phyloP scores from a whole-genome alignment of 53 echinoderm and acorn worm species.

The Astropecten irregularis region DNA sequence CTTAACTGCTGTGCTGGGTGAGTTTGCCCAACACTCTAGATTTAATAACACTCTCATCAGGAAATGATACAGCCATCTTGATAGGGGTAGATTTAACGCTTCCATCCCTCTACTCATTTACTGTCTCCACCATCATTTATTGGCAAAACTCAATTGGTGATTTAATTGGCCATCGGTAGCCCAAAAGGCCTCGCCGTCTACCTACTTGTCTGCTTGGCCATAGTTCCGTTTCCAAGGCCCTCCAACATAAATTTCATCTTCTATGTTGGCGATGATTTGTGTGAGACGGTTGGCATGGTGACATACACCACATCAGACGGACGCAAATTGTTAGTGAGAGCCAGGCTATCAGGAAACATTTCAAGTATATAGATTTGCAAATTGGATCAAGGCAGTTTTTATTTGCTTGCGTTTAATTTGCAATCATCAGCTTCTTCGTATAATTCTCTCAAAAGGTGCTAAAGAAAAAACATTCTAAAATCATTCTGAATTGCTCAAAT shows the following conservation, averaged over 20 bases:
- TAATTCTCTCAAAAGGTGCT: too few species aligned
- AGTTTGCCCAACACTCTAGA: constrained; percentile 20
- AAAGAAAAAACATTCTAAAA: too few species aligned
- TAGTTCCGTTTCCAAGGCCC: constrained; percentile 30
- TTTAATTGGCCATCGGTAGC: constrained; percentile 39
- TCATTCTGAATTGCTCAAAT: too few species aligned
- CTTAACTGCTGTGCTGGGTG: constrained; percentile 24
- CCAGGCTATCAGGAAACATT: too few species aligned
- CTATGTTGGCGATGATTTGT: background rate
- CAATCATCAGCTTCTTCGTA: too few species aligned
- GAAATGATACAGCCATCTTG: constrained; percentile 26
- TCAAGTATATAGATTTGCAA: too few species aligned
- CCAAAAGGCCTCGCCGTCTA: background rate
- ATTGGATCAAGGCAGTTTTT: too few species aligned
- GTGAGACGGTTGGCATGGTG: background rate
- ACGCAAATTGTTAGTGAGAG: too few species aligned
- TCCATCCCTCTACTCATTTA: background rate
- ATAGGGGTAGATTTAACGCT: background rate
- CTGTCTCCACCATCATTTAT: background rate
- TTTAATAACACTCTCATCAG: constrained; percentile 35
- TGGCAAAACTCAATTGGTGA: constrained; percentile 3
- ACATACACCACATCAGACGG: background rate
- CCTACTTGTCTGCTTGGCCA: constrained; percentile 26
- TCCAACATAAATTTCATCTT: background rate
- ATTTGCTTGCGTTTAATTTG: too few species aligned